Conservation (phyloP, 2,888 invertebrate species). For the Cantharis rufa region DNA sequence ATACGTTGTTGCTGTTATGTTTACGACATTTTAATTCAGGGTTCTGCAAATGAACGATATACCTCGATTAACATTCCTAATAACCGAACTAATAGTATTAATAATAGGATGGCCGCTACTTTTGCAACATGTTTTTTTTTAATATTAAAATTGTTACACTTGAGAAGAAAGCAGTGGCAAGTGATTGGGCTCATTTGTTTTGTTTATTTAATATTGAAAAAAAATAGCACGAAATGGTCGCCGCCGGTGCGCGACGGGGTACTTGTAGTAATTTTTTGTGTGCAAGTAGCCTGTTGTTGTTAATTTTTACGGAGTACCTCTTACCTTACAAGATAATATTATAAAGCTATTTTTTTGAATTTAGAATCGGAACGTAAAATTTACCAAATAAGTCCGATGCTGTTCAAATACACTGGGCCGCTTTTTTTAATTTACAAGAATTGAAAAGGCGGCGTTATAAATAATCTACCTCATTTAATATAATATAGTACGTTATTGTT, state of each 20-base stretch:
- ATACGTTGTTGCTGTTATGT: neutral
- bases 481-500: constrained; percentile 39
- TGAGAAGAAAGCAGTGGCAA: too few relatives aligned
- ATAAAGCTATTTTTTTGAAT: neutral
- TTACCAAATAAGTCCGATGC: constrained; percentile 32
- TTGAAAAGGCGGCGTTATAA: constrained; percentile 34
- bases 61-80: constrained; percentile 35
- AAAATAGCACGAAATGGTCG: neutral
- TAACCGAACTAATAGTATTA: constrained; percentile 31
- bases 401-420: constrained; percentile 45
- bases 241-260: neutral
- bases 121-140: constrained; percentile 2
- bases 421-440: constrained; percentile 18
- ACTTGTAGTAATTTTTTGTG: neutral
- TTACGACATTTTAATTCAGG: constrained; percentile 21
- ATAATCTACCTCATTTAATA: constrained; percentile 49
- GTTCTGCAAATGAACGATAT: constrained; percentile 21
- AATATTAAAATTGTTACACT: constrained; percentile 21
- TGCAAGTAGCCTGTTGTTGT: neutral
- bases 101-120: constrained; percentile 29
- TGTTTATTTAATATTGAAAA: neutral
- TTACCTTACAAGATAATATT: neutral
- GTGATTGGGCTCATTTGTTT: neutral
- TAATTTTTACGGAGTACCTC: neutral
- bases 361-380: neutral